These are phyloP conservation scores for Halcyon badia DNA, from an alignment of 2,797 vertebrate genomes.

Conservation along the genomic window DNA sequence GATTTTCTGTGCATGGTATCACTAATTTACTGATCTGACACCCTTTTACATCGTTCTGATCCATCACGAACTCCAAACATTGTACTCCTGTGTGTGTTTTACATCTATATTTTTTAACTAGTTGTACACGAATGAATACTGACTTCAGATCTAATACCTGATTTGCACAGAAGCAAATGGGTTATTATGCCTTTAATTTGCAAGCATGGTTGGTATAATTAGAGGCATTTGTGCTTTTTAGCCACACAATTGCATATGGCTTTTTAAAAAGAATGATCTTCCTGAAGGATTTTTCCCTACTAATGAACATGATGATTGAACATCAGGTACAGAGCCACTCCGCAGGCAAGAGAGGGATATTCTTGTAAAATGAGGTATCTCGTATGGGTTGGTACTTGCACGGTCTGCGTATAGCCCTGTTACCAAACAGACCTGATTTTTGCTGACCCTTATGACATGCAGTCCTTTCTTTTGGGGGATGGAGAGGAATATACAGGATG, in stretches of 20 bases:
- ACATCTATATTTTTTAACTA: background rate
- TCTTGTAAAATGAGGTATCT: background rate
- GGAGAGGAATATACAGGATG: background rate
- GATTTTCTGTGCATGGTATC: background rate
- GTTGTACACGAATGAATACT: background rate
- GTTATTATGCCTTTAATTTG: constrained; percentile 49
- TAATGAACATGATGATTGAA: constrained; percentile 37
- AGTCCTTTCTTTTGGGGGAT: background rate
- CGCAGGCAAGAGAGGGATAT: background rate
- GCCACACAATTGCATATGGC: constrained; percentile 3
- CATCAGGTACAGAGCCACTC: background rate
- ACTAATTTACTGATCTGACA: background rate
- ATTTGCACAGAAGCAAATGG: constrained; percentile 18
- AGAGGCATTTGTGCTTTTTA: constrained; percentile 50
- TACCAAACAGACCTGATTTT: background rate
- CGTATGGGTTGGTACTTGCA: background rate
- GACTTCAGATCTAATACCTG: background rate
- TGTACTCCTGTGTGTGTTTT: background rate
- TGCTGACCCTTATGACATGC: background rate
- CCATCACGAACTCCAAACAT: background rate
- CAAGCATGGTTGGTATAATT: constrained; percentile 21
- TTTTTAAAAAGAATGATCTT: constrained; percentile 13
- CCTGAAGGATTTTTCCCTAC: constrained; percentile 23
- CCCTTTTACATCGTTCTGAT: background rate
- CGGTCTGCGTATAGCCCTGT: background rate